phyloP scores from a whole-genome alignment of 2,113 vertebrate species.

The Pseudorasbora parva region DNA sequence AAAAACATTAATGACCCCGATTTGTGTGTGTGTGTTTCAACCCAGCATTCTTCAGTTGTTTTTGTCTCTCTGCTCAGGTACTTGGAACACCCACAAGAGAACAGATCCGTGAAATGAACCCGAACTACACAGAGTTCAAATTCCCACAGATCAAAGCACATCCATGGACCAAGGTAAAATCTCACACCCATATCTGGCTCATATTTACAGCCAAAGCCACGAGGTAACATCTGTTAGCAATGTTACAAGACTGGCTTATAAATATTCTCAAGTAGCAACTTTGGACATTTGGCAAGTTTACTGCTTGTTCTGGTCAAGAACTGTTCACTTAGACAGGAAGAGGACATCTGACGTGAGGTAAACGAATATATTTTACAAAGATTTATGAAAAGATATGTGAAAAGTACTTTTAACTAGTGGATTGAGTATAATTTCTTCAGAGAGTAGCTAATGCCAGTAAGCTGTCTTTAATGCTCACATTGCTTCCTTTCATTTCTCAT shows the following conservation, averaged over 20 bases:
- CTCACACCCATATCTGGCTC: background rate
- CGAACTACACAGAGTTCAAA: constrained; percentile 98
- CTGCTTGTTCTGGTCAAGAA: background rate
- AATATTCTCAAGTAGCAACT: background rate
- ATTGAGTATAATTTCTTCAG: background rate
- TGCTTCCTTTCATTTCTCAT: background rate
- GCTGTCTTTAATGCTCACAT: background rate
- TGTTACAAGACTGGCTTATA: background rate
- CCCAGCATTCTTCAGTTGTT: background rate
- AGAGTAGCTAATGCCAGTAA: background rate
- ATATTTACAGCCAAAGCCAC: background rate
- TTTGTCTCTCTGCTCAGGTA: constrained; percentile 71
- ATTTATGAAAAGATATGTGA: too few species aligned
- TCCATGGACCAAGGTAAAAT: constrained; percentile 96
- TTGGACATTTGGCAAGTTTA: background rate
- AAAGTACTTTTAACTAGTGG: too few species aligned
- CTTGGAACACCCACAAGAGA: constrained; percentile 95
- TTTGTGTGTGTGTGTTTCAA: too few species aligned
- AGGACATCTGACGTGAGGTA: background rate
- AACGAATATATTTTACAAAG: background rate
- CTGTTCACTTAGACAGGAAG: background rate
- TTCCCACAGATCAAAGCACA: constrained; percentile 99
- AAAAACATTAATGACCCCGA: background rate
- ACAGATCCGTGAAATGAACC: constrained; percentile 98
- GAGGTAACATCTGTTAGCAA: background rate